phyloP scores from a whole-genome alignment of 2,888 invertebrate genomes.

The Hirtodrosophila duncani region DNA sequence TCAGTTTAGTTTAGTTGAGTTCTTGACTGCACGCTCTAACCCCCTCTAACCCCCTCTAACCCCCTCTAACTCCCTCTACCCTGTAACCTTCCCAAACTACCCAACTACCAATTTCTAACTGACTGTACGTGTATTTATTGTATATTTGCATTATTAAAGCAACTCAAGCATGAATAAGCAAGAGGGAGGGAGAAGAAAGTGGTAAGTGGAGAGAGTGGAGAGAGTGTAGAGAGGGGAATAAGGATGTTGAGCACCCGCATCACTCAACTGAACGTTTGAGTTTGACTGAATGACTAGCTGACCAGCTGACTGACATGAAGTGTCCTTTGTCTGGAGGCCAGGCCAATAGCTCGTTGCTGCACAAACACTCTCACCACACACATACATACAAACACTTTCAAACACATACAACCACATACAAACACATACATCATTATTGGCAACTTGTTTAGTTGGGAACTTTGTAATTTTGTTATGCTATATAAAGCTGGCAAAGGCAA shows the following conservation, averaged over 20 bases:
- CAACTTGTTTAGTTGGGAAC: constrained; percentile 64
- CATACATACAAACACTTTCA: background rate
- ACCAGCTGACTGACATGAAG: constrained; percentile 12
- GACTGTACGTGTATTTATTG: constrained; percentile 59
- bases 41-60: too few species aligned
- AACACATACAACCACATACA: background rate
- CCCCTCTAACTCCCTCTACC: too few species aligned
- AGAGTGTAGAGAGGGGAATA: background rate
- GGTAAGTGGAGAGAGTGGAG: background rate
- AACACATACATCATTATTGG: constrained; percentile 50
- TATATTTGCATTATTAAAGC: constrained; percentile 65
- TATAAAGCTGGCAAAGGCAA: too few species aligned
- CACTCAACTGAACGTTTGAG: background rate
- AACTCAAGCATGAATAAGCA: constrained; percentile 53
- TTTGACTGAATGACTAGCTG: background rate
- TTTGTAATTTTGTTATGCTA: constrained; percentile 64
- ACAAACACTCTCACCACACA: background rate
- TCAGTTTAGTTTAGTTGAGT: constrained; percentile 18
- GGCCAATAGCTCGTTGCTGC: constrained; percentile 6
- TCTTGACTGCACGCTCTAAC: constrained; percentile 17
- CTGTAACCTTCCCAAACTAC: too few species aligned
- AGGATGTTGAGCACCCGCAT: constrained; percentile 9
- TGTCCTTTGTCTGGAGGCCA: constrained; percentile 41
- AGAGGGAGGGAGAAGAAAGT: background rate
- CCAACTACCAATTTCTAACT: too few species aligned